phyloP scores from a whole-genome alignment of 2,113 vertebrate species.

The Gnathonemus echidnorhynchus region DNA sequence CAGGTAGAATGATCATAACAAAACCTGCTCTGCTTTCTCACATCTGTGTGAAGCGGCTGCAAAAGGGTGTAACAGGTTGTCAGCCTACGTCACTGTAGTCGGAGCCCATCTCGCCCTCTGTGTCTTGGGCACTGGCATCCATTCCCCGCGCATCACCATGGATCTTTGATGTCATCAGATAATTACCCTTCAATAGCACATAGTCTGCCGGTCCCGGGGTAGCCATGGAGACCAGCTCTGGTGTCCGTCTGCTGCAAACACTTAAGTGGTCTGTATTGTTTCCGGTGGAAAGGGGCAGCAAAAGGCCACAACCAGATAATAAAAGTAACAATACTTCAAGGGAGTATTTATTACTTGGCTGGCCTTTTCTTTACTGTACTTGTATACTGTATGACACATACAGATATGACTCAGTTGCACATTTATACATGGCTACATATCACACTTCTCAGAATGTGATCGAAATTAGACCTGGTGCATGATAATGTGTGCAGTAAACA shows the following conservation, averaged over 20 bases:
- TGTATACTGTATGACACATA: too few relatives aligned
- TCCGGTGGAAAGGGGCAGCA: background rate
- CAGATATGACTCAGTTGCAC: background rate
- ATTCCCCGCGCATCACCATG: background rate
- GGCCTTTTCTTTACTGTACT: background rate
- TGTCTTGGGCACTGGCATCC: background rate
- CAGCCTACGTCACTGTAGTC: background rate
- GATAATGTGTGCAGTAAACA: background rate
- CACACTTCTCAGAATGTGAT: background rate
- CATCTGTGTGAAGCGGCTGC: background rate
- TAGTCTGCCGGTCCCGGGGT: background rate
- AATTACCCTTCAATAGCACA: conserved; percentile 17
- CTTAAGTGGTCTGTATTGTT: conserved; percentile 17
- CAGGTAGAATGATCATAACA: background rate
- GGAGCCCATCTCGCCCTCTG: background rate
- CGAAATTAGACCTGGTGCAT: background rate
- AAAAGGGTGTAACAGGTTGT: background rate
- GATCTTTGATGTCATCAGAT: conserved; percentile 25
- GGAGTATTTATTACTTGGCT: background rate
- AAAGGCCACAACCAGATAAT: background rate
- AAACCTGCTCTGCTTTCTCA: background rate
- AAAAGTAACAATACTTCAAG: background rate
- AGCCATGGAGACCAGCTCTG: conserved; percentile 14
- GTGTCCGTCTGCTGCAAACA: background rate
- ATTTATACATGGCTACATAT: background rate